A percentile compares a stretch with the other conserved stretches of the same genome.
Conservation (phyloP, 1,140 invertebrate genomes). For the Drepana arcuata region DNA sequence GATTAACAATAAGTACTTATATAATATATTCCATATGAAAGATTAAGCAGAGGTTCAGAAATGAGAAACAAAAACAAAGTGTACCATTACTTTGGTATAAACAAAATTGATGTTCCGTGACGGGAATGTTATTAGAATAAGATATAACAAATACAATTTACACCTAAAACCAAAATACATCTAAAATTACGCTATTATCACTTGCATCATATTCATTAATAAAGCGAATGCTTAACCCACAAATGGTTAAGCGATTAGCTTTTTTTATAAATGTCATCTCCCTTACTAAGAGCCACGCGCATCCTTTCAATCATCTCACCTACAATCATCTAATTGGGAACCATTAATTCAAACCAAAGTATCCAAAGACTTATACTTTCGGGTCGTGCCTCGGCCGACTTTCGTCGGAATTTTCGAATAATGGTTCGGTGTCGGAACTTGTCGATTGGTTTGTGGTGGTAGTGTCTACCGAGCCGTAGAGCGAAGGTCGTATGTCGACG, state of each 20-base stretch:
- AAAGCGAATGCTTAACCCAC: too few relatives aligned
- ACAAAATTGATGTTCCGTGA: conserved; percentile 2
- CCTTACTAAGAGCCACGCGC: too few relatives aligned
- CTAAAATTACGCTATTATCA: too few relatives aligned
- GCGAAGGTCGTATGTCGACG: conserved; percentile 35
- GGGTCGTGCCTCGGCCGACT: conserved; percentile 28
- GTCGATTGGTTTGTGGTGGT: conserved; percentile 23
- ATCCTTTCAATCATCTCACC: too few relatives aligned
- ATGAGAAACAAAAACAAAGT: conserved; percentile 6
- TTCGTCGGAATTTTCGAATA: conserved; percentile 25
- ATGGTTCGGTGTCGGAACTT: conserved; percentile 43
- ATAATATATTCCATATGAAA: conserved; percentile 4
- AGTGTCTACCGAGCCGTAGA: conserved; percentile 54
- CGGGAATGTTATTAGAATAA: too few relatives aligned
- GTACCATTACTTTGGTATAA: conserved; percentile 9
- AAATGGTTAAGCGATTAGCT: too few relatives aligned
- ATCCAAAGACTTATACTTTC: conserved; percentile 41
- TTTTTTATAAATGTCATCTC: too few relatives aligned
- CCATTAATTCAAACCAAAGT: too few relatives aligned
- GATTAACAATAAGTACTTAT: conserved; percentile 11
- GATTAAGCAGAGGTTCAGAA: conserved; percentile 6
- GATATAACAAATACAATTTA: too few relatives aligned
- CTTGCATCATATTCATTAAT: too few relatives aligned
- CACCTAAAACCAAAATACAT: too few relatives aligned
- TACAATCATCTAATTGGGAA: too few relatives aligned